Evolutionary conservation across 1,140 invertebrate species (phyloP), one percentile per base, ranked within the genome.

Genomic region (Triops cancriformis): DNA sequence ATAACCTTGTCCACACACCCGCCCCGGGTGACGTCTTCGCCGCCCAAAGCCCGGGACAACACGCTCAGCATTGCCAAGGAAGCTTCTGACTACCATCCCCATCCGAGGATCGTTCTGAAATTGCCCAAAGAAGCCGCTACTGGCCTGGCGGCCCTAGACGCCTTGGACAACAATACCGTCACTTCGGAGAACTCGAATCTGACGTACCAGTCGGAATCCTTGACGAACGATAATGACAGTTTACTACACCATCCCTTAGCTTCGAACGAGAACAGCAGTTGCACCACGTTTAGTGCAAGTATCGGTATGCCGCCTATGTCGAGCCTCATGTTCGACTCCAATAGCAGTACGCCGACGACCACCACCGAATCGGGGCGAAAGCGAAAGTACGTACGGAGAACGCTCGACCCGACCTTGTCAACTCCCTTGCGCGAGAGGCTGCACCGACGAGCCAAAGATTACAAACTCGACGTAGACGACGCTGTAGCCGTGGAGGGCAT

Each of bases 371-470:
- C 27, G 31, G 73, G n/a, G n/a, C 12, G 77, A 23, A 78, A 73
- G 45, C 77, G 77, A 6, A 78, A 78, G 45, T 78, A 78, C 73
- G 73, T 43, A 41, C 27, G 77, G n/a, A 78, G 74, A 74, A 73
- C 73, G 37, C 74, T 74, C 26, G 77, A 78, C 42, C 14, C 51
- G 51, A n/a, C 51, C 23, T 64, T 23, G 51, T 14, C 51, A 23
- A 78, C 73, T 42, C 72, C 77, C 10, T 28, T 73, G n/a, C 73
- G 77, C 41, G 73, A 73, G 26, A 78, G 74, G 27, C 77, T 78
- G 42, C 77, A 73, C n/a, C 72, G 77, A n/a, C 72, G 77, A 43
- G 77, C 77, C 26, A 78, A 78, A 43, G 77, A 78, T 45, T 26
- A 74, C 23, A 37, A 26, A 28, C 74, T 78, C 72, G 77, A 78